Evolutionary conservation across 1,140 invertebrate genomes (phyloP).

Genomic region (Gyrodactylus bullatarudis): DNA sequence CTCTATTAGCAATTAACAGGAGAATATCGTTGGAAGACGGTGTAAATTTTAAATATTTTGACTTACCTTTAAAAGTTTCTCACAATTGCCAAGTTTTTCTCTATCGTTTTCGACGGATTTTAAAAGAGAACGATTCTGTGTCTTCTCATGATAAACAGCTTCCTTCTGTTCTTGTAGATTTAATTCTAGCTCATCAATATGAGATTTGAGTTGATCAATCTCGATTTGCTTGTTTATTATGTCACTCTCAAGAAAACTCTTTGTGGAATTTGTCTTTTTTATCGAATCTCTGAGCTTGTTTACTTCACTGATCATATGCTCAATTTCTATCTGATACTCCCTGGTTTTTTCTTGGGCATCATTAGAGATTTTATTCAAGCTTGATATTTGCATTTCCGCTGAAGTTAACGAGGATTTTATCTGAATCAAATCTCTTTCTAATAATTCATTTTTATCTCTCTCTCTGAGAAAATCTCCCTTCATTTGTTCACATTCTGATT

Average conservation of each 20-base stretch:
- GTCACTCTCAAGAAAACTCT: neutral
- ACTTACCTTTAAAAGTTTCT: neutral
- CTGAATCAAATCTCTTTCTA: neutral
- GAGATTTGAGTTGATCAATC: neutral
- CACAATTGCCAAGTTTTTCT: neutral
- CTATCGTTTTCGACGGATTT: neutral
- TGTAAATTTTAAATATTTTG: too few species aligned
- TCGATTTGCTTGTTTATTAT: neutral
- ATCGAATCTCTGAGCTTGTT: neutral
- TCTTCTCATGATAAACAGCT: neutral
- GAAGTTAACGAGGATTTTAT: neutral
- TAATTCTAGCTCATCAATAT: neutral
- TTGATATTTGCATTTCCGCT: neutral
- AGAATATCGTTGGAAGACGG: too few species aligned
- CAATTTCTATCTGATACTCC: neutral
- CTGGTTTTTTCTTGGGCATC: neutral
- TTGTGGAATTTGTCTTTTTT: neutral
- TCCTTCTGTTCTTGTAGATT: neutral
- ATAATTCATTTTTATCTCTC: neutral
- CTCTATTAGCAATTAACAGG: too few species aligned
- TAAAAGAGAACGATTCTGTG: neutral
- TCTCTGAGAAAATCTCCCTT: neutral
- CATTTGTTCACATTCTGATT: neutral
- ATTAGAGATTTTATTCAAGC: neutral
- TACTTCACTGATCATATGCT: neutral